These are phyloP conservation scores for Hipparchia semele DNA, from an alignment of 2,888 invertebrate species.

Conservation along the genomic window DNA sequence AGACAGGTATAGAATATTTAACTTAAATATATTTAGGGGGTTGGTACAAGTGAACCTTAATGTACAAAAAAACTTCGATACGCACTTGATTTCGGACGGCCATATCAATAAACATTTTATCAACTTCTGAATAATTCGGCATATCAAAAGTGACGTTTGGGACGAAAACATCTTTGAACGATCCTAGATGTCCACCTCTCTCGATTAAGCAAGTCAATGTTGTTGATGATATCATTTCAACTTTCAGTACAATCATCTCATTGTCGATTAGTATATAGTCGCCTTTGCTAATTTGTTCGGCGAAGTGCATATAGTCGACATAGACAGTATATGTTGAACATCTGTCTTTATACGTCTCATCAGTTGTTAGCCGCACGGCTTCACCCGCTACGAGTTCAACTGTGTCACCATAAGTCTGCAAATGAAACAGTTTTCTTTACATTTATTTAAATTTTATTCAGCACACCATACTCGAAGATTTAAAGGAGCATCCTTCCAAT, in stretches of 20 bases:
- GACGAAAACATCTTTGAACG: slow-evolving; percentile 70
- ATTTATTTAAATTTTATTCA: too few relatives aligned
- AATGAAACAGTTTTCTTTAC: slow-evolving; percentile 31
- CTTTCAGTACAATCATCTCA: slow-evolving; percentile 89
- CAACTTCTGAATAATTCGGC: slow-evolving; percentile 68
- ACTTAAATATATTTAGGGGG: too few relatives aligned
- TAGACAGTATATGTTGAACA: slow-evolving; percentile 81
- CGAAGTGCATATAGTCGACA: slow-evolving; percentile 79
- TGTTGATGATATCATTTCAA: slow-evolving; percentile 75
- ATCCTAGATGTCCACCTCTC: slow-evolving; percentile 68
- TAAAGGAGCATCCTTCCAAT: too few relatives aligned
- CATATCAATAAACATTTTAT: slow-evolving; percentile 64
- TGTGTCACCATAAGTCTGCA: slow-evolving; percentile 61
- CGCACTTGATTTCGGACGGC: slow-evolving; percentile 65
- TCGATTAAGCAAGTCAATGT: slow-evolving; percentile 71
- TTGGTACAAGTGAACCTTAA: background rate
- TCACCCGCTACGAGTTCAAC: slow-evolving; percentile 73
- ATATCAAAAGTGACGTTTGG: slow-evolving; percentile 67
- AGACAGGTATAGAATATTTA: too few relatives aligned
- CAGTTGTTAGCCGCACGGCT: slow-evolving; percentile 76
- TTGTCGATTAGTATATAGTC: slow-evolving; percentile 82
- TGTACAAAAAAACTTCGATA: background rate
- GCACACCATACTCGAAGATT: too few relatives aligned
- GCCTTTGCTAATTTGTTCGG: slow-evolving; percentile 76
- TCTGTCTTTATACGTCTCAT: slow-evolving; percentile 80